Evolutionary conservation across 1,140 invertebrate species (phyloP).

Genomic region (Sitobion miscanthi): DNA sequence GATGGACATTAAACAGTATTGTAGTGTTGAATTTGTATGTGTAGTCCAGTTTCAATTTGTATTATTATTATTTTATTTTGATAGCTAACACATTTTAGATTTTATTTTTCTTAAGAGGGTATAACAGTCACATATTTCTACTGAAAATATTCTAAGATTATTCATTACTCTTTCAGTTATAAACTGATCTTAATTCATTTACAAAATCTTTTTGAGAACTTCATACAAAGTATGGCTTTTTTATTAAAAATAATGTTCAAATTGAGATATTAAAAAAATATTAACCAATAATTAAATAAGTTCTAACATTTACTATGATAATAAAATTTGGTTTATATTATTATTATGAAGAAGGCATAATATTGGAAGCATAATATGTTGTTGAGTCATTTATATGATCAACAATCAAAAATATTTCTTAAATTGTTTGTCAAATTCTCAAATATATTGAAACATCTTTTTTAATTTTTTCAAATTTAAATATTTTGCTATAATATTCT

Average conservation of each 20-base stretch:
- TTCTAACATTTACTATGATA: neutral
- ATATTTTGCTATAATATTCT: neutral
- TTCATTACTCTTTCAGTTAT: neutral
- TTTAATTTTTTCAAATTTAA: neutral
- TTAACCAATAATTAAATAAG: neutral
- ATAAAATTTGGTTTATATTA: neutral
- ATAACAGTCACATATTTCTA: neutral
- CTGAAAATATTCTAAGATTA: neutral
- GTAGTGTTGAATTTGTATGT: conserved; percentile 28
- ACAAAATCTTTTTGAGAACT: neutral
- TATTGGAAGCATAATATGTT: neutral
- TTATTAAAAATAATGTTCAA: neutral
- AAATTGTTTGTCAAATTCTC: no score
- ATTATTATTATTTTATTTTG: conserved; percentile 65
- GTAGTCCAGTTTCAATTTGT: conserved; percentile 20
- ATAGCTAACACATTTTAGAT: conserved; percentile 64
- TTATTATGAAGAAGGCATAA: neutral
- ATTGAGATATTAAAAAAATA: neutral
- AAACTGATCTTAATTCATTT: neutral
- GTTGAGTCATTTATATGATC: neutral
- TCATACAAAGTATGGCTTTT: no score
- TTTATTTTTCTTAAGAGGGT: conserved; percentile 56
- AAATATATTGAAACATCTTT: neutral
- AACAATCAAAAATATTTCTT: neutral
- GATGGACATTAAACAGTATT: neutral